Base-by-base conservation (phyloP, 2,888 invertebrate genomes). In the Lamellibrachia satsuma region DNA sequence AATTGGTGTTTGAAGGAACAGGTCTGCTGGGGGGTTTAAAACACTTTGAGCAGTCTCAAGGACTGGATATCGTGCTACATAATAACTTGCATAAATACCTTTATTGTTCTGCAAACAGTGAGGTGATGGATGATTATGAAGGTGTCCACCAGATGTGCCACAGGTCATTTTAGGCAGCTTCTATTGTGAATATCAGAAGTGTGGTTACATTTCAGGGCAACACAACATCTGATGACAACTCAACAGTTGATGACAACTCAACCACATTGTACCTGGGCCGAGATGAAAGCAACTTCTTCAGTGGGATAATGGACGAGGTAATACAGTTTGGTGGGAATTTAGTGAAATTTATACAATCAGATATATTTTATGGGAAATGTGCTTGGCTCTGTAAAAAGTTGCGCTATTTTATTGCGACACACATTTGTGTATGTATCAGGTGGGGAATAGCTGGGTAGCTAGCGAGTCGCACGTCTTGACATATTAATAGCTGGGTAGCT, bases 261-360 rank as follows among this genome's bases (percentile, higher is more conserved):
- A 75, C 92, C 27, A 57, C 51, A 9, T 91, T 93, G 4, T 93
- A 93, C 90, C 57, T 93, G 22, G 93, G 93, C 27, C 15, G 91
- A 15, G 91, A 92, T 90, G 60, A 52, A 39, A 52, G 55, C 92
- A 57, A 92, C 91, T 93, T 75, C 52, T 93, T 93, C 92, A 52
- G 90, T 52, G 93, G 93, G 9, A 9, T 92, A 27, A 93, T 93
- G 52, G 93, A 93, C 57, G 93, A 93, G 92, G 93, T 93, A 92
- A 75, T 90, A 22, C 75, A 4, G 22, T 75, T 75, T 22, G 75
- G 75, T 75, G 15, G 22, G 0, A 75, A 75, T 92, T 52, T 52
- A 39, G 4, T 22, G 39, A 27, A 15, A 52, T 52, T 22, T 4
- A 7, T 91, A 91, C 52, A 27, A 91, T 92, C 75, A 22, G 39